Conservation (phyloP, 1,140 invertebrate genomes). For the Macrocentrus cingulum region DNA sequence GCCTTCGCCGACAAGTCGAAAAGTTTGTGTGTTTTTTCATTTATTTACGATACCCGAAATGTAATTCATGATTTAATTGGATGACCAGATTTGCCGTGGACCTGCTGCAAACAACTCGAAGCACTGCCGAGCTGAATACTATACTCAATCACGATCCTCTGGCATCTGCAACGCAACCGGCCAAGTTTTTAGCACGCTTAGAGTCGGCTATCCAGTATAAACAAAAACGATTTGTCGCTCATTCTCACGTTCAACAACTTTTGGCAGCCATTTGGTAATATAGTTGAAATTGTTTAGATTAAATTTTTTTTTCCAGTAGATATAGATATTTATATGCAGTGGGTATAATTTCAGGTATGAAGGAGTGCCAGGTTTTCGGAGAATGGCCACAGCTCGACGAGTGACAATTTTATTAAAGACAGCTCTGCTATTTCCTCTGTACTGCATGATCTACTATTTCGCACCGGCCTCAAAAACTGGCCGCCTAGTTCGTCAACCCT, state of each 20-base stretch:
- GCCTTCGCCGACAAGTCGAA: slow-evolving; percentile 82
- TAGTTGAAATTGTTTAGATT: too few relatives aligned
- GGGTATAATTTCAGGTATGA: too few relatives aligned
- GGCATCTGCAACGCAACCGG: slow-evolving; percentile 67
- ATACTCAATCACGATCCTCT: slow-evolving; percentile 85
- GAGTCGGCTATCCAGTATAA: slow-evolving; percentile 89
- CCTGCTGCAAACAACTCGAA: slow-evolving; percentile 84
- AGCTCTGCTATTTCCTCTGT: slow-evolving; percentile 81
- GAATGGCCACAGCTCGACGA: slow-evolving; percentile 72
- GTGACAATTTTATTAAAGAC: slow-evolving; percentile 72
- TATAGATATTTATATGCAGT: too few relatives aligned
- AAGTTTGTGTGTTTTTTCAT: slow-evolving; percentile 47
- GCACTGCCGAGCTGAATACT: slow-evolving; percentile 87
- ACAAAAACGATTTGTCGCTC: slow-evolving; percentile 94
- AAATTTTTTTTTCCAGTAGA: too few relatives aligned
- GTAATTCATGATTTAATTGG: neutral
- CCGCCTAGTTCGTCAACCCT: slow-evolving; percentile 81
- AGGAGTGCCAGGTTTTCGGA: slow-evolving; percentile 82
- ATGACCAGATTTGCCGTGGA: slow-evolving; percentile 76
- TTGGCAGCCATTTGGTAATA: slow-evolving; percentile 79
- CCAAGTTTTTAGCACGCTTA: slow-evolving; percentile 74
- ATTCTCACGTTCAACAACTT: slow-evolving; percentile 91
- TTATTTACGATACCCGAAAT: neutral
- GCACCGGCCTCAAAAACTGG: slow-evolving; percentile 75
- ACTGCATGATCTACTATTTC: slow-evolving; percentile 80